These are phyloP conservation scores for Mystacornis crossleyi DNA, from an alignment of 2,113 vertebrate genomes.

Conservation along the genomic window DNA sequence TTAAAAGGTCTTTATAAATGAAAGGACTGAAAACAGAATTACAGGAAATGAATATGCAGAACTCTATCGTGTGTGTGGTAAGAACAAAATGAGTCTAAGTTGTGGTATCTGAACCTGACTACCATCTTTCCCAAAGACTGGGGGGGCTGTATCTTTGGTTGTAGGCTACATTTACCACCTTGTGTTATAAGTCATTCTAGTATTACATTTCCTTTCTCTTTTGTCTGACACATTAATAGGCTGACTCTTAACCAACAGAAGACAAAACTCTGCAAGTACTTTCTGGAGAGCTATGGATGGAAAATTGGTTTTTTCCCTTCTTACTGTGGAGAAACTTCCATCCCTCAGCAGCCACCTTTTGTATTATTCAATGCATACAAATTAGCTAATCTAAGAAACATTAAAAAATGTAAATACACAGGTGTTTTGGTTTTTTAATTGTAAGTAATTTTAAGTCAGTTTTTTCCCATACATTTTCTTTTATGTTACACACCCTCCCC, in stretches of 20 bases:
- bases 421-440: not conserved
- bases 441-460: not conserved
- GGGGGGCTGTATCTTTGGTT: not conserved
- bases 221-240: not conserved
- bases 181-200: not conserved
- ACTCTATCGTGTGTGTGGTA: not conserved
- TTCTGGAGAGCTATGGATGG: not conserved
- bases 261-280: not conserved
- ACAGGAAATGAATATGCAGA: not conserved
- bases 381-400: not conserved
- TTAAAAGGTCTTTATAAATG: not conserved
- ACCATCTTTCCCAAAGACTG: not conserved
- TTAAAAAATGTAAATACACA: not conserved
- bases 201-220: not conserved
- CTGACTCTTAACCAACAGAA: not conserved
- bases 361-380: not conserved
- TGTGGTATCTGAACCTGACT: not conserved
- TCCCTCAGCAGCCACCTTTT: not conserved
- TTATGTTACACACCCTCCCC: not conserved
- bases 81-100: not conserved
- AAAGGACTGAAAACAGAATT: slow-evolving; percentile 8
- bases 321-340: not conserved
- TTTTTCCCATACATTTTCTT: not conserved
- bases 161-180: not conserved
- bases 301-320: not conserved